Conservation (phyloP, 2,888 invertebrate genomes). For the Athalia cordata region DNA sequence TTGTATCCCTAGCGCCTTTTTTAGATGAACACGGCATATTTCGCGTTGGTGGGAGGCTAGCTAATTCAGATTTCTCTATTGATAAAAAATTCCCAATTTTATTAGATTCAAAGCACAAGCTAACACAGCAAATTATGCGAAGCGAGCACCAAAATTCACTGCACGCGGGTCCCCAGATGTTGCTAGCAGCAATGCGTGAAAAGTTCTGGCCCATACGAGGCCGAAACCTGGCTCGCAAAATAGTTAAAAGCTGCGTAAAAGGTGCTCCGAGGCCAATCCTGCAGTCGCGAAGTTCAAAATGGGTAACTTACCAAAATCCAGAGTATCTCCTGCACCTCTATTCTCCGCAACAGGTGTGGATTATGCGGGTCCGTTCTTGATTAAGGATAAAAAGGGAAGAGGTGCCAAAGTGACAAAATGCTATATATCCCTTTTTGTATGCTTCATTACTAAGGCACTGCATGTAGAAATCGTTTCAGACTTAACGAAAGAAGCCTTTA, state of each 20-base stretch:
- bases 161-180: conserved; percentile 31
- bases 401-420: neutral
- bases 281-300: conserved; percentile 8
- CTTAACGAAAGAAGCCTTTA: neutral
- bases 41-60: neutral
- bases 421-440: neutral
- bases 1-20: neutral
- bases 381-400: neutral
- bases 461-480: neutral
- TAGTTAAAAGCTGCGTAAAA: conserved; percentile 8
- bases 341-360: conserved; percentile 1
- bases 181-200: conserved; percentile 26
- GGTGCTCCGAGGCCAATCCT: conserved; percentile 26
- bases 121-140: conserved; percentile 36
- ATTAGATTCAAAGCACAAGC: conserved; percentile 52
- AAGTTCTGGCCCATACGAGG: conserved; percentile 46
- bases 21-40: neutral
- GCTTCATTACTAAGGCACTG: neutral
- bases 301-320: conserved; percentile 27
- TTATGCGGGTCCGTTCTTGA: neutral
- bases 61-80: neutral
- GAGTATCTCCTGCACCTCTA: neutral
- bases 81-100: conserved; percentile 56
- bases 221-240: conserved; percentile 24
- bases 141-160: conserved; percentile 4